Evolutionary conservation across 2,113 vertebrate species (phyloP), one percentile per base, ranked within the genome.

Genomic region (Lepus europaeus): DNA sequence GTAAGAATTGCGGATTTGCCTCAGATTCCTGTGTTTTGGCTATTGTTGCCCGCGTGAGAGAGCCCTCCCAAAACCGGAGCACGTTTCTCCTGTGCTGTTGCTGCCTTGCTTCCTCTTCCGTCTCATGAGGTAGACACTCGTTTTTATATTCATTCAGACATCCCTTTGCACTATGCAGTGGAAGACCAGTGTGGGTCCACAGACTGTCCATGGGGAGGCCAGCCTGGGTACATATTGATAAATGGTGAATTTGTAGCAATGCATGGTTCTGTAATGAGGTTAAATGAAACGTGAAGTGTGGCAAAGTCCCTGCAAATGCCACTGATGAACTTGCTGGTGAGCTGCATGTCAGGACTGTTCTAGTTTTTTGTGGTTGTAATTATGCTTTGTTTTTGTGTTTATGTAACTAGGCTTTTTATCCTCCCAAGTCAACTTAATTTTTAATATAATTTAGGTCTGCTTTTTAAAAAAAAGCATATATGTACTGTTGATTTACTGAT

Each of bases 231-330:
- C 94, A 77, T 98, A 98, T 93, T 98, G 98, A 98, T 98, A 98
- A 99, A 98, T 97, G 91, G 97, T 98, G 97, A 98, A 98, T 99
- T 98, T 99, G 98, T 98, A 98, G 97, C 97, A 98, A 97, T 98
- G 98, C 98, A 97, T 98, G 98, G 98, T 98, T 98, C 98, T 93
- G 95, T 98, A 98, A 99, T 98, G 97, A 98, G 96, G 96, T 98
- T 98, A 98, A 99, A 98, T 98, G 97, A 99, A 99, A 98, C 98
- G 66, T 98, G 95, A 98, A 98, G 97, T 98, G 97, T 97, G 97
- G 97, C 96, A 84, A 91, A 97, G 96, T 97, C 96, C 93, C 89
- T 61, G 68, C 64, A 97, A 98, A 98, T 96, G 94, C 82, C 80
- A 77, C 91, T 98, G 94, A 96, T 95, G 98, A 96, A 93, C 94